Conservation (phyloP, 2,113 vertebrate species). For the Gasterosteus nipponicus region DNA sequence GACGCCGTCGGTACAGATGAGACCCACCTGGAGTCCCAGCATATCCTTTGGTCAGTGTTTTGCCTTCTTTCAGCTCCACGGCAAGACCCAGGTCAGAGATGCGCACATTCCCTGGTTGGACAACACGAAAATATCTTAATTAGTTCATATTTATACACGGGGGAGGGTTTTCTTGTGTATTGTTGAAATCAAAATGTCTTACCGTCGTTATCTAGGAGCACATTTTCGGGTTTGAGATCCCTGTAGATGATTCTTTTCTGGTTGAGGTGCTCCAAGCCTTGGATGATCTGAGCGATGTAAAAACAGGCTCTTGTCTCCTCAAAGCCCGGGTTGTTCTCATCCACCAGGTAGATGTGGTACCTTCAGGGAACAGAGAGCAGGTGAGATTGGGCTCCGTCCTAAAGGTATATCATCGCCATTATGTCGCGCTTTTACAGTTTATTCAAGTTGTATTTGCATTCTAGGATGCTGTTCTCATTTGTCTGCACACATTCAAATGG, state of each 20-base stretch:
- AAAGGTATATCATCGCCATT: neutral
- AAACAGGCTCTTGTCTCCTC: constrained; percentile 79
- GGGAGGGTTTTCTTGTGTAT: neutral
- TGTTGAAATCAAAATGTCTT: constrained; percentile 9
- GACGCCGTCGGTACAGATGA: neutral
- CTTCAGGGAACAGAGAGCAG: constrained; percentile 52
- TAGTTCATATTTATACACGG: neutral
- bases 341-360: constrained; percentile 86
- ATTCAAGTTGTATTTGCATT: neutral
- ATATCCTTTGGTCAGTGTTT: constrained; percentile 83
- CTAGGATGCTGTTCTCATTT: neutral
- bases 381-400: neutral
- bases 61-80: constrained; percentile 84
- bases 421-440: neutral
- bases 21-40: constrained; percentile 85
- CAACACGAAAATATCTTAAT: constrained; percentile 14
- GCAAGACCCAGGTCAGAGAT: constrained; percentile 92
- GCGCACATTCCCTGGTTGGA: constrained; percentile 82
- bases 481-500: neutral
- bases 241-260: constrained; percentile 85
- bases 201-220: constrained; percentile 89
- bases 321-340: constrained; percentile 85
- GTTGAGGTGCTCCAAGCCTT: constrained; percentile 85
- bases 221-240: constrained; percentile 94
- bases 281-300: constrained; percentile 84